Evolutionary conservation across 2,888 invertebrate species (phyloP).

Genomic region (Cordilura impudica): DNA sequence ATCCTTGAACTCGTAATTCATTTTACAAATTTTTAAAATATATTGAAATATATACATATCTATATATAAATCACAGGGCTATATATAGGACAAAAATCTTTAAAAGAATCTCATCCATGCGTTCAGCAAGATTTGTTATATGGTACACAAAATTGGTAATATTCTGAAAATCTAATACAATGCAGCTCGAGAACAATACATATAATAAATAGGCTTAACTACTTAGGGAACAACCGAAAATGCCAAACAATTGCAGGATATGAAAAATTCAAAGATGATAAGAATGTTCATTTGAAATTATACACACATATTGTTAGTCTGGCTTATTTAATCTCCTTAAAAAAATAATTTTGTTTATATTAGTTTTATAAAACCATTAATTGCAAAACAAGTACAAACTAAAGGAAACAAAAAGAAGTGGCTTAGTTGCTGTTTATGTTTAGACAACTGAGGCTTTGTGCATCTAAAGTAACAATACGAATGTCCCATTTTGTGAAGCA

Average conservation of each 20-base stretch:
- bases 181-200: no score
- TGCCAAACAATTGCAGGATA: background rate
- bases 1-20: no score
- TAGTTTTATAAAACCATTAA: background rate
- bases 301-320: background rate
- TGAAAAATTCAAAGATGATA: background rate
- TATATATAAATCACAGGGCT: no score
- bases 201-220: no score
- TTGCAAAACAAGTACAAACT: background rate
- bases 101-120: no score
- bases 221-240: no score
- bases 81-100: no score
- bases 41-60: no score
- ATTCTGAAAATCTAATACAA: no score
- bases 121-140: no score
- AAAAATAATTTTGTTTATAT: background rate
- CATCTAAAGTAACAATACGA: constrained; percentile 2
- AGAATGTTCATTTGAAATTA: background rate
- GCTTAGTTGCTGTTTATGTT: background rate
- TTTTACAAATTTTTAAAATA: no score
- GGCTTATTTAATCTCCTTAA: background rate
- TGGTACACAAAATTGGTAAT: no score
- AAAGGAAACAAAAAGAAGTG: background rate
- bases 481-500: background rate
- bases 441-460: background rate